A percentile compares a stretch with the other conserved stretches of the same genome.
phyloP scores from a whole-genome alignment of 2,113 vertebrate genomes.

The Phycodurus eques region DNA sequence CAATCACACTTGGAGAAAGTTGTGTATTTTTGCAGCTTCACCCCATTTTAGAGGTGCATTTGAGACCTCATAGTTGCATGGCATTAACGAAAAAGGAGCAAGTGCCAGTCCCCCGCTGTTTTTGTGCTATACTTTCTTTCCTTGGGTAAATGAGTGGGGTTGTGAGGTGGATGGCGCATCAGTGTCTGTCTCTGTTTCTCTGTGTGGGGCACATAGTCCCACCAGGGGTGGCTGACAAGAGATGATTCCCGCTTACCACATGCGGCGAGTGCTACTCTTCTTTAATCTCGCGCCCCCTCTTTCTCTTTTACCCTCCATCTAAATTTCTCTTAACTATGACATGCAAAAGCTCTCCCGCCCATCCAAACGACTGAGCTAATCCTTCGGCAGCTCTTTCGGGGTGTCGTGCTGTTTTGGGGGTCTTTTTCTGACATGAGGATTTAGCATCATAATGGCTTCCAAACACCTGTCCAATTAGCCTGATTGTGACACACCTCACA shows the following conservation, averaged over 20 bases:
- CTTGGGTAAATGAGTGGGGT: slow-evolving; percentile 39
- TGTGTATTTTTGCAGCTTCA: slow-evolving; percentile 5
- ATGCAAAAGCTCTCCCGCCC: slow-evolving; percentile 48
- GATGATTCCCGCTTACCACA: slow-evolving; percentile 64
- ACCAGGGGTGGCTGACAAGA: slow-evolving; percentile 63
- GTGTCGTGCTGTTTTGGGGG: slow-evolving; percentile 62
- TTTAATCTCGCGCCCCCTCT: slow-evolving; percentile 60
- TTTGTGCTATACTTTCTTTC: slow-evolving; percentile 7
- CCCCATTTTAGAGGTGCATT: slow-evolving; percentile 4
- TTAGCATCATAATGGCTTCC: slow-evolving; percentile 60
- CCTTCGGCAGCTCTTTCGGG: slow-evolving; percentile 51
- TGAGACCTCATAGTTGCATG: slow-evolving; percentile 23
- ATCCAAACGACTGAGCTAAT: slow-evolving; percentile 57
- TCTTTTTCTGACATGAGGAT: slow-evolving; percentile 56
- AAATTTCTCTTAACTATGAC: slow-evolving; percentile 64
- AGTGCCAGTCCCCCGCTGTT: slow-evolving; percentile 25
- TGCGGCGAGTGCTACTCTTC: slow-evolving; percentile 57
- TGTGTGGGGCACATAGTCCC: slow-evolving; percentile 52
- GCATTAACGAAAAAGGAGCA: background rate
- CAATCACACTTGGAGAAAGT: slow-evolving; percentile 30
- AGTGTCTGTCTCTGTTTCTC: slow-evolving; percentile 65
- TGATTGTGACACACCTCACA: slow-evolving; percentile 67
- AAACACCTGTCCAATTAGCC: slow-evolving; percentile 72
- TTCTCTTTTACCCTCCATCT: slow-evolving; percentile 44
- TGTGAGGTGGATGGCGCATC: slow-evolving; percentile 45